Evolutionary conservation across 2,888 invertebrate genomes (phyloP).

Genomic region (Cyclophora albipunctata): DNA sequence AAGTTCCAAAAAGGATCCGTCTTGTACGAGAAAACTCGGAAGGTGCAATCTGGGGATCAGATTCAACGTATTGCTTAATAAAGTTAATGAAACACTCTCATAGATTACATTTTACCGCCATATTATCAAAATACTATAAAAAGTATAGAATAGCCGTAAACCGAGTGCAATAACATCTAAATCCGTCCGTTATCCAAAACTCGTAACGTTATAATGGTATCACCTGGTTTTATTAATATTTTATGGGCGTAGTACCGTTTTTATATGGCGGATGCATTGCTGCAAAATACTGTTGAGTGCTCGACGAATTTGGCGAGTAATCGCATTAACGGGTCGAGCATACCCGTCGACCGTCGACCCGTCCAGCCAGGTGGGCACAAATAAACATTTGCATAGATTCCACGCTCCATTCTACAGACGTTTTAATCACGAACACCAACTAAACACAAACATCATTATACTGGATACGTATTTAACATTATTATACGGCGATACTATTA

Average conservation of each 20-base stretch:
- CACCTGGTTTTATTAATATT: conserved; percentile 11
- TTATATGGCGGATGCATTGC: conserved; percentile 7
- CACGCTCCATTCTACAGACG: conserved; percentile 8
- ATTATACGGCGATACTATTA: too few species aligned
- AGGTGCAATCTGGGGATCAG: too few species aligned
- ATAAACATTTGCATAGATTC: conserved; percentile 21
- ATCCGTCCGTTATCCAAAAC: conserved; percentile 11
- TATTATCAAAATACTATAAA: too few species aligned
- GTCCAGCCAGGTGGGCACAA: conserved; percentile 2
- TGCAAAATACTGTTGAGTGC: conserved; percentile 7
- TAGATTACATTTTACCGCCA: too few species aligned
- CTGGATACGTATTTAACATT: too few species aligned
- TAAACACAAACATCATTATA: conserved; percentile 11
- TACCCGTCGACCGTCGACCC: not conserved
- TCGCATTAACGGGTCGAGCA: conserved; percentile 5
- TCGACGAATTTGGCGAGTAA: conserved; percentile 8
- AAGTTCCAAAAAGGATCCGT: too few species aligned
- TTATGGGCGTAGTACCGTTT: conserved; percentile 11
- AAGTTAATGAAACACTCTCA: too few species aligned
- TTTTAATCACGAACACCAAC: conserved; percentile 23
- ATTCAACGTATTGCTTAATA: too few species aligned
- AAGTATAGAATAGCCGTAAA: conserved; percentile 4
- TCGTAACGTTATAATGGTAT: conserved; percentile 11
- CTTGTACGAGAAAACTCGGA: too few species aligned
- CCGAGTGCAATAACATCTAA: conserved; percentile 10